phyloP scores from a whole-genome alignment of 2,113 vertebrate genomes.

The Thermophis baileyi region DNA sequence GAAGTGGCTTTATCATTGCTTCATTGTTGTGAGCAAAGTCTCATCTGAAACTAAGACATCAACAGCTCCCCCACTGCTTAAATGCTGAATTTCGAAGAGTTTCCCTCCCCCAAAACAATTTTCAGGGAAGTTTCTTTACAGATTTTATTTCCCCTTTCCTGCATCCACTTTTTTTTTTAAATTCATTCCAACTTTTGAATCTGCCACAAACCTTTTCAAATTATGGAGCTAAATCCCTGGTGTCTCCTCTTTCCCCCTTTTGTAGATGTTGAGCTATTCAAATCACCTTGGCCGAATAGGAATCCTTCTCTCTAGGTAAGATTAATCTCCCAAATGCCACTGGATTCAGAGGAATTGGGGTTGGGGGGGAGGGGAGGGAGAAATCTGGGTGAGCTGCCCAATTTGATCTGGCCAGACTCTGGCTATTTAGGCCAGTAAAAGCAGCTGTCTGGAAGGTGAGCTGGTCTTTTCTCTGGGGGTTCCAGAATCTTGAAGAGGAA shows the following conservation, averaged over 20 bases:
- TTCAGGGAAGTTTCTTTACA: neutral
- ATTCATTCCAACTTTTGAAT: neutral
- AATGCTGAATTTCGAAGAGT: neutral
- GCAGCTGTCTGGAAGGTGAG: neutral
- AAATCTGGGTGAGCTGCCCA: neutral
- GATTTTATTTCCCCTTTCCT: neutral
- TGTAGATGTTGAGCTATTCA: conserved; percentile 66
- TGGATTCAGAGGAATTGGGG: neutral
- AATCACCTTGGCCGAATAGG: conserved; percentile 53
- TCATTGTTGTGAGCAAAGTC: neutral
- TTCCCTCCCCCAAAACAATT: neutral
- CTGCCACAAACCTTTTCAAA: too few species aligned
- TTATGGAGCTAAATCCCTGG: neutral
- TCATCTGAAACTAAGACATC: neutral
- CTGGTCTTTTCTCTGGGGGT: accelerated
- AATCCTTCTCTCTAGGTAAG: conserved; percentile 73
- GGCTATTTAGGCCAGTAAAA: neutral
- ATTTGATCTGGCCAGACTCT: neutral
- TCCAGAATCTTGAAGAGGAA: neutral
- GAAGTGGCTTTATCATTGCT: neutral
- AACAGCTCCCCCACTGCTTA: neutral
- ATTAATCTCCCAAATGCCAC: neutral
- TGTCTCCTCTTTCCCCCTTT: conserved; percentile 9
- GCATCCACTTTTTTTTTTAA: neutral
- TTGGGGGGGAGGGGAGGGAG: neutral